Conservation (phyloP, 2,797 vertebrate species). For the Manis javanica region DNA sequence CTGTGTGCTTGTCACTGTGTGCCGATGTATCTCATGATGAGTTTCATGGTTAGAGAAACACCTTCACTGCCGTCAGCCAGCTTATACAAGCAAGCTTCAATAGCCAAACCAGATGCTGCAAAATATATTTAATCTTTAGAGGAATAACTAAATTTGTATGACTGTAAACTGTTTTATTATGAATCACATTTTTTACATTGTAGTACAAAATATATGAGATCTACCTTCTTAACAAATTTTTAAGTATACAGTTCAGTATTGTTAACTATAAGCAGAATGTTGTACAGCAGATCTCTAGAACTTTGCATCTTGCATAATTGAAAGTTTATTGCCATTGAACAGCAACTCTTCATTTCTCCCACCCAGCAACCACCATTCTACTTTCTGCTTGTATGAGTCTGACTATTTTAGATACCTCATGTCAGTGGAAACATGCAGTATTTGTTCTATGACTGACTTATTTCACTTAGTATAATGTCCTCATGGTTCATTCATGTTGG, state of each 20-base stretch:
- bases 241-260: background rate
- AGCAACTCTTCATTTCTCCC: background rate
- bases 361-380: background rate
- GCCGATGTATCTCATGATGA: background rate
- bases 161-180: background rate
- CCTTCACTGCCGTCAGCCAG: background rate
- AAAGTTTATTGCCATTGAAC: background rate
- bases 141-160: background rate
- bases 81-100: background rate
- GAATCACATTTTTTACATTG: background rate
- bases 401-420: background rate
- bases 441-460: background rate
- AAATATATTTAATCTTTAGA: background rate
- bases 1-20: background rate
- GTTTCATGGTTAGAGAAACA: background rate
- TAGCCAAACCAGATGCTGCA: background rate
- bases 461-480: background rate
- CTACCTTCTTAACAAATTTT: background rate
- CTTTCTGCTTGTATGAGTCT: background rate
- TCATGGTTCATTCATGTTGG: background rate
- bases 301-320: background rate
- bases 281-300: background rate
- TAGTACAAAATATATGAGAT: background rate
- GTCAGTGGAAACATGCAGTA: background rate
- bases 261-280: background rate